Conservation (phyloP, 2,797 vertebrate genomes). For the Xenentodon cancila region DNA sequence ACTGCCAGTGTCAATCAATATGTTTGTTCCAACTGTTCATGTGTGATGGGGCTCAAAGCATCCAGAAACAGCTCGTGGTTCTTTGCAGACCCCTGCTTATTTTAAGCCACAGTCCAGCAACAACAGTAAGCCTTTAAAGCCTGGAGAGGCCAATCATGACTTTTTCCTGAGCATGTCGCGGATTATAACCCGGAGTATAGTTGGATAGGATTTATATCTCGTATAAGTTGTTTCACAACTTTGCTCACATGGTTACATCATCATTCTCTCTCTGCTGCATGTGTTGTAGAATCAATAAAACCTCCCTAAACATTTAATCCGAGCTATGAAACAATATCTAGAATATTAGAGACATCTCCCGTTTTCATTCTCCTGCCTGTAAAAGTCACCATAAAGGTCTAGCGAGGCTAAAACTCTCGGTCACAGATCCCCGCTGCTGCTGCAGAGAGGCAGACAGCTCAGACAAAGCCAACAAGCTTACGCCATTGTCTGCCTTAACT, state of each 20-base stretch:
- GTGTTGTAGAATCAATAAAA: slow-evolving; percentile 20
- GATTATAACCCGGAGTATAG: background rate
- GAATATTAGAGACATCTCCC: slow-evolving; percentile 57
- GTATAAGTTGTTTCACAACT: background rate
- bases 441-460: slow-evolving; percentile 12
- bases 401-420: slow-evolving; percentile 65
- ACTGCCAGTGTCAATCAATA: background rate
- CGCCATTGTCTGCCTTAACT: too few relatives aligned
- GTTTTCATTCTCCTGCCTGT: slow-evolving; percentile 71
- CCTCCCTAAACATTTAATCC: background rate
- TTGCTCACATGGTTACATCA: slow-evolving; percentile 25
- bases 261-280: slow-evolving; percentile 1
- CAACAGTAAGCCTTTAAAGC: background rate
- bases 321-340: slow-evolving; percentile 15
- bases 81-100: background rate
- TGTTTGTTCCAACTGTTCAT: background rate
- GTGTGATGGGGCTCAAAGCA: background rate
- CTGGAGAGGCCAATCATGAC: background rate
- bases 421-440: slow-evolving; percentile 56
- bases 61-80: background rate
- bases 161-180: background rate
- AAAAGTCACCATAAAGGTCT: slow-evolving; percentile 46
- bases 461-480: slow-evolving; percentile 35
- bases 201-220: background rate
- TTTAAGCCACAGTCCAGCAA: background rate